Evolutionary conservation across 2,113 vertebrate species (phyloP), one percentile per base, ranked within the genome.

Genomic region (Heterotilapia buettikoferi): DNA sequence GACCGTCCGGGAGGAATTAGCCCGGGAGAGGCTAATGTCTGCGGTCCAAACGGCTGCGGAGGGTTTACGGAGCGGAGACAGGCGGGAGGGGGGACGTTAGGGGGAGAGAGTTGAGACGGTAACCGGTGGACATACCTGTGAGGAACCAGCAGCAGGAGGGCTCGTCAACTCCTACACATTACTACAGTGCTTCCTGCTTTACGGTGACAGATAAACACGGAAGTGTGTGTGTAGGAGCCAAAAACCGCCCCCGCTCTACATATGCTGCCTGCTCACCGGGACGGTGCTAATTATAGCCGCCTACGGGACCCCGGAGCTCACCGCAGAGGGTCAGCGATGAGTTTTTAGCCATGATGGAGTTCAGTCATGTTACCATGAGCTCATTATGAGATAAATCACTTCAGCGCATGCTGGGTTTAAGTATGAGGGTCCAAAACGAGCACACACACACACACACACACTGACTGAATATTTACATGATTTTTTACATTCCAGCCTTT

Each of bases 151-250:
- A 57, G 85, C 84, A 19, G 80, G 83, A 24, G 76, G 57, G 12
- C 50, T 43, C 59, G 54, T 84, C 29, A 81, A 26, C 84, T 89
- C 81, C 79, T 26, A 6, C 89, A 82, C 91, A 12, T 90, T 71
- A 92, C 90, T 29, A 47, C 92, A 85, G 7, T 8, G 88, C 92
- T 92, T 92, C 92, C 95, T 94, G 92, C 86, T 94, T 92, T 92
- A 91, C 94, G 91, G 86, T 88, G 85, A 71, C 90, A 88, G 5
- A 53, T 78, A 90, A 80, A 95, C 91, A 33, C 94, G 95, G 94
- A 95, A 94, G 93, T 94, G 86, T 57, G 45, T n/a, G 71, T 78
- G 71, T 76, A 43, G 33, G 47, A 73, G 57, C 40, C 56, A 56
- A 33, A 33, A 78, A 31, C 0, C 80, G 13, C 68, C 85, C 82